Conservation (phyloP, 2,113 vertebrate genomes). For the Rutilus rutilus region DNA sequence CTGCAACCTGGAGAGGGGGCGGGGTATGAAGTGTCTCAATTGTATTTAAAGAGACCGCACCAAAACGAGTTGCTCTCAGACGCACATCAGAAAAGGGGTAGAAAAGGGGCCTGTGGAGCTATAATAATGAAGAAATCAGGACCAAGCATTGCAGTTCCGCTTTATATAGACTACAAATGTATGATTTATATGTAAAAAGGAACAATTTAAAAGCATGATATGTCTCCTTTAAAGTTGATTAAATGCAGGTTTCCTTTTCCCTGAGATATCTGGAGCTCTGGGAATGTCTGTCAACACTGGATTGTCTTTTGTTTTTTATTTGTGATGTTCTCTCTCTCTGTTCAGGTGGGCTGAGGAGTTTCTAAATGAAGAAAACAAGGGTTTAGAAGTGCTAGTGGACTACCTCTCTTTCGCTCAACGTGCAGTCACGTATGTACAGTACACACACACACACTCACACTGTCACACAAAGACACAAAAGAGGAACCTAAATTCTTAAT, state of each 20-base stretch:
- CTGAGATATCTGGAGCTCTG: neutral
- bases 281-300: neutral
- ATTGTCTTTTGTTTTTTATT: constrained; percentile 13
- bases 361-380: constrained; percentile 89
- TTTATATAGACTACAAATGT: no score
- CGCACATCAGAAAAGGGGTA: no score
- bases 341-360: constrained; percentile 88
- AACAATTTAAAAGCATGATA: no score
- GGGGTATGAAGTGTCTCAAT: no score
- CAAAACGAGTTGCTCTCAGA: no score
- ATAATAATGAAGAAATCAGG: no score
- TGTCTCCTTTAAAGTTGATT: no score
- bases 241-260: neutral
- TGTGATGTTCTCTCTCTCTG: neutral
- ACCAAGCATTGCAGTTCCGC: no score
- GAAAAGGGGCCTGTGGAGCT: no score
- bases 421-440: constrained; percentile 78
- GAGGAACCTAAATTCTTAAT: neutral
- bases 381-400: constrained; percentile 90
- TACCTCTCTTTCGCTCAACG: constrained; percentile 89
- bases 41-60: no score
- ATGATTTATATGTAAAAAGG: no score
- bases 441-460: neutral
- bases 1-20: no score
- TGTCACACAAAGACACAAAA: neutral